These are phyloP conservation scores for Agrochola lychnidis DNA, from an alignment of 2,888 invertebrate genomes.

Conservation along the genomic window DNA sequence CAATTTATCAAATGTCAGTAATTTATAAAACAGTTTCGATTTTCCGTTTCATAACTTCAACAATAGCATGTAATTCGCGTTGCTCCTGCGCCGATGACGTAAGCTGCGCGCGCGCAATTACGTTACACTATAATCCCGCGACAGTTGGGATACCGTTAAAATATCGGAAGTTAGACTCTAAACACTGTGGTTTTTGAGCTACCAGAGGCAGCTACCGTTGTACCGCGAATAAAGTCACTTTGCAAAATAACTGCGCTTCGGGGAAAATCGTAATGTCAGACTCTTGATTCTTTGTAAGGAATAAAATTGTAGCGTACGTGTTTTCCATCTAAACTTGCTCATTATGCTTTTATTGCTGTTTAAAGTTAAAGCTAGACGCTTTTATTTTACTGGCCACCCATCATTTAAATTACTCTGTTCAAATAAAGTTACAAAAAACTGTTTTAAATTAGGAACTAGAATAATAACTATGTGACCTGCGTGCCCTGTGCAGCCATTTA, in stretches of 20 bases:
- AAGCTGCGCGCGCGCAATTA: slow-evolving; percentile 48
- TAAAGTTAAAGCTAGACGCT: not conserved
- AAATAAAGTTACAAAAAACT: slow-evolving; percentile 16
- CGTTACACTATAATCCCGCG: slow-evolving; percentile 56
- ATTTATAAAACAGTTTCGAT: slow-evolving; percentile 50
- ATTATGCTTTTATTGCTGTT: slow-evolving; percentile 38
- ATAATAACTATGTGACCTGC: slow-evolving; percentile 33
- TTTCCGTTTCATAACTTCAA: slow-evolving; percentile 58
- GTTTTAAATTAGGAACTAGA: slow-evolving; percentile 22
- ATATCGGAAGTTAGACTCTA: slow-evolving; percentile 55
- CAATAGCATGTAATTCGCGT: slow-evolving; percentile 48
- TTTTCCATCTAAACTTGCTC: slow-evolving; percentile 23
- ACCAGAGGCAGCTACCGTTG: slow-evolving; percentile 24
- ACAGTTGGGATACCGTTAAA: slow-evolving; percentile 55
- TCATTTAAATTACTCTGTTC: not conserved
- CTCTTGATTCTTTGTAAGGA: not conserved
- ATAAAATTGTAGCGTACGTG: slow-evolving; percentile 34
- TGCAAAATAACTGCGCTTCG: slow-evolving; percentile 15
- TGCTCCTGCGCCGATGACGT: slow-evolving; percentile 54
- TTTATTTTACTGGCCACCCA: slow-evolving; percentile 32
- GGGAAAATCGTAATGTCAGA: slow-evolving; percentile 1
- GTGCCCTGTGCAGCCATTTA: slow-evolving; percentile 15
- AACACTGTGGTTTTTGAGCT: slow-evolving; percentile 45
- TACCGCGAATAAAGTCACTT: slow-evolving; percentile 23
- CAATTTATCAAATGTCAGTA: slow-evolving; percentile 36